phyloP scores from a whole-genome alignment of 2,797 vertebrate species.

The Sebastiscus albofasciatus region DNA sequence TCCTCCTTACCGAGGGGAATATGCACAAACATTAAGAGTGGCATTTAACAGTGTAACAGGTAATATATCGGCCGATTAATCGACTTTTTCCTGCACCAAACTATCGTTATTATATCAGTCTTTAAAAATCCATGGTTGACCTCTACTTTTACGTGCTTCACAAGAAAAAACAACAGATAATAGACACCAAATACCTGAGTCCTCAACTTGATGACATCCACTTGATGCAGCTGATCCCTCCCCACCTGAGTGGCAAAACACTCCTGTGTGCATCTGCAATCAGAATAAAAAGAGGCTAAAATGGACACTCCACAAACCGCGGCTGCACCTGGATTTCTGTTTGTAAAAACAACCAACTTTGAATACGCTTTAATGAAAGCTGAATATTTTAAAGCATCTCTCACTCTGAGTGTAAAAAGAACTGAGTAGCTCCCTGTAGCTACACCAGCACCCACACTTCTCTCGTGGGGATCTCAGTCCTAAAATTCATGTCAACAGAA shows the following conservation, averaged over 20 bases:
- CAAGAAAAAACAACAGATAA: neutral
- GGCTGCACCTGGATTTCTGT: neutral
- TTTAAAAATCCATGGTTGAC: too few relatives aligned
- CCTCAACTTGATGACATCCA: neutral
- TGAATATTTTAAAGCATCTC: slow-evolving; percentile 8
- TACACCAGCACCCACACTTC: neutral
- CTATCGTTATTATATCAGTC: too few relatives aligned
- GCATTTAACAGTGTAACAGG: too few relatives aligned
- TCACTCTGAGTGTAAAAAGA: neutral
- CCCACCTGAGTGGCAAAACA: neutral
- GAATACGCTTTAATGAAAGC: slow-evolving; percentile 4
- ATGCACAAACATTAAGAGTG: too few relatives aligned
- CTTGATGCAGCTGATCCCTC: neutral
- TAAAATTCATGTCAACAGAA: slow-evolving; percentile 6
- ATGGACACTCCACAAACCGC: neutral
- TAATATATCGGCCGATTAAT: too few relatives aligned
- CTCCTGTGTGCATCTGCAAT: neutral
- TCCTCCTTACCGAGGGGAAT: too few relatives aligned
- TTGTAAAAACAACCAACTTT: slow-evolving; percentile 1
- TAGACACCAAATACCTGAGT: slow-evolving; percentile 1
- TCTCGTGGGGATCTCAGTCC: neutral
- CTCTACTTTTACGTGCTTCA: neutral
- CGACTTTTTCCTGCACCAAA: too few relatives aligned
- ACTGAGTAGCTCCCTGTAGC: neutral
- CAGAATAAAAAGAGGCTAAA: slow-evolving; percentile 5